Evolutionary conservation across 1,140 invertebrate genomes (phyloP).

Genomic region (Dufourea novaeangliae): DNA sequence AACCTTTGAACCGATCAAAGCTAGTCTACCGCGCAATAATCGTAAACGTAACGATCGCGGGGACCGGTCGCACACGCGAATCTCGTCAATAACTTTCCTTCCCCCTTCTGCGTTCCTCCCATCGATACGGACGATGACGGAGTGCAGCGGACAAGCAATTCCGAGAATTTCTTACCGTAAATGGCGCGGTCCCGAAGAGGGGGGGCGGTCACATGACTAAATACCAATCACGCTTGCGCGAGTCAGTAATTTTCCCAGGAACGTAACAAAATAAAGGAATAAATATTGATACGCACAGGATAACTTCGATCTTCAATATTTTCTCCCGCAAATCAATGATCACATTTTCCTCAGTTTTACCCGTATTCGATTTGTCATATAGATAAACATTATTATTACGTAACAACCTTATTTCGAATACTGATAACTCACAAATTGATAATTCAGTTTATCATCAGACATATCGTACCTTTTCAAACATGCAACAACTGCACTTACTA

Average conservation of each 20-base stretch:
- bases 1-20: constrained; percentile 30
- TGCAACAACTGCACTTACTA: no score
- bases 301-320: not conserved
- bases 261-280: not conserved
- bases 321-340: not conserved
- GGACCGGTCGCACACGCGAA: constrained; percentile 36
- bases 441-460: not conserved
- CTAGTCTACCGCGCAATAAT: constrained; percentile 37
- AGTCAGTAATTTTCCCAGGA: constrained; percentile 33
- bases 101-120: constrained; percentile 49
- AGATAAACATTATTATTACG: no score
- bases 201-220: constrained; percentile 67
- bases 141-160: constrained; percentile 68
- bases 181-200: constrained; percentile 62
- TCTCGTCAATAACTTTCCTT: constrained; percentile 57
- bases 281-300: not conserved
- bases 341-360: not conserved
- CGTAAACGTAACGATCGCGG: constrained; percentile 37
- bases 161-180: constrained; percentile 74
- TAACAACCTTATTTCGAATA: not conserved
- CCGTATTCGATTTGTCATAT: not conserved
- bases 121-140: constrained; percentile 55
- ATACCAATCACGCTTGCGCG: constrained; percentile 39
- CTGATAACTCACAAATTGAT: not conserved
- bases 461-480: not conserved